Conservation (phyloP, 1,140 invertebrate genomes). For the Temnothorax nylanderi region DNA sequence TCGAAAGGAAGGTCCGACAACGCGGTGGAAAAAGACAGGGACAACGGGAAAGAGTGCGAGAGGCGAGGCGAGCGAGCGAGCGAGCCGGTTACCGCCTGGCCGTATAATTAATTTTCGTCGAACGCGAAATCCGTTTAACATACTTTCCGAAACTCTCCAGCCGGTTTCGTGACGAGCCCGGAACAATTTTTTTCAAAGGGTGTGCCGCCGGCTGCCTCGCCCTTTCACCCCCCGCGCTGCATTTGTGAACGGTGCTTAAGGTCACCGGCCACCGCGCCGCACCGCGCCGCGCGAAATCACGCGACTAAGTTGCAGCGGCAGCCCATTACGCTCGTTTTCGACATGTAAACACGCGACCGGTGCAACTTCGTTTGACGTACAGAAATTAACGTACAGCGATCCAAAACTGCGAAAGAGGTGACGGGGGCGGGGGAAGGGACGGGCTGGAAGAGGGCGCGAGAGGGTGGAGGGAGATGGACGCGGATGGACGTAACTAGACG, state of each 20-base stretch:
- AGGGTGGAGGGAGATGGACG: conserved; percentile 47
- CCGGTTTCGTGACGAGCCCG: conserved; percentile 60
- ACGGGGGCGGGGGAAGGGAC: neutral
- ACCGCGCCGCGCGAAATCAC: conserved; percentile 37
- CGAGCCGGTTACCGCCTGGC: conserved; percentile 45
- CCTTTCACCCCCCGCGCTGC: conserved; percentile 52
- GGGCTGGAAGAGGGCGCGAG: conserved; percentile 31
- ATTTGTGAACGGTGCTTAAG: conserved; percentile 68
- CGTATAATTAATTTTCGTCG: conserved; percentile 68
- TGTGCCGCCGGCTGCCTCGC: conserved; percentile 47
- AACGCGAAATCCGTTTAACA: conserved; percentile 70
- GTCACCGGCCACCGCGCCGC: conserved; percentile 41
- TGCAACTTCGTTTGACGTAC: conserved; percentile 60
- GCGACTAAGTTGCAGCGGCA: conserved; percentile 59
- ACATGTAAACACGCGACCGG: conserved; percentile 59
- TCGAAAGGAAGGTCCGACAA: conserved; percentile 61
- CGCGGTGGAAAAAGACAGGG: conserved; percentile 30
- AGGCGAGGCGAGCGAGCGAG: conserved; percentile 27
- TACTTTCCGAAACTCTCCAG: conserved; percentile 66
- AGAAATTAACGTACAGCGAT: conserved; percentile 66
- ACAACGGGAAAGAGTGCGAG: conserved; percentile 32
- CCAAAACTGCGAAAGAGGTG: conserved; percentile 57
- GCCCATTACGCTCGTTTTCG: conserved; percentile 63
- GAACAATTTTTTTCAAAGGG: conserved; percentile 74
- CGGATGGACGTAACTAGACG: conserved; percentile 59